Evolutionary conservation across 2,888 invertebrate species (phyloP), one percentile per base, ranked within the genome.

Genomic region (Netelia melanura): DNA sequence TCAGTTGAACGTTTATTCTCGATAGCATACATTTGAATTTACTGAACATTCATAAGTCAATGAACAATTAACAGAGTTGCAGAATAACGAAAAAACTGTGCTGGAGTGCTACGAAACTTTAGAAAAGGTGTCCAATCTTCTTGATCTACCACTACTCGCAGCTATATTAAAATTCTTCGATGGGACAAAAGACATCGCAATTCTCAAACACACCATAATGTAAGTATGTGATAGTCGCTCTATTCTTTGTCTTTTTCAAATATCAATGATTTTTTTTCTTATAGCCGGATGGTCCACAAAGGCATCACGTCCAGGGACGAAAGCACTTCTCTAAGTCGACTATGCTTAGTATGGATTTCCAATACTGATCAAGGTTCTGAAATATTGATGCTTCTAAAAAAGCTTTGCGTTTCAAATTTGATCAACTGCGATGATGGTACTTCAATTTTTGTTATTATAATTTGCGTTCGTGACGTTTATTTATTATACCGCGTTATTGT

Each of bases 131-230:
- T 89, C 90, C 14, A 56, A 84, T 61, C 76, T 91, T 75, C 77
- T 92, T n/a, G 54, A 75, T 52, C 67, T 90, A 61, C 78, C 90
- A 62, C 87, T 85, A 80, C 81, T 90, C 6, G 38, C 86, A 30
- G 89, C 89, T 44, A 54, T 88, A 10, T 88, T 87, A 44, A 71
- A 77, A 17, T 88, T 92, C 14, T 85, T 90, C 54, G 71, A 90
- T 14, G 56, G 48, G 9, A 87, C 80, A 5, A 84, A 87, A 48
- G 68, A 89, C 54, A 48, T 82, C 17, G 80, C 84, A 5, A 48
- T 88, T 71, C 82, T 92, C 9, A 89, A 89, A 81, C 80, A 76
- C 74, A 86, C 88, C 30, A 78, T 87, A 56, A 78, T 68, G 92
- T 92, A 79, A 86, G 86, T 75, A 74, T 71, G n/a, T 74, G 3